Evolutionary conservation across 2,888 invertebrate species (phyloP), one percentile per base, ranked within the genome.

Genomic region (Phanerotoma sp.): DNA sequence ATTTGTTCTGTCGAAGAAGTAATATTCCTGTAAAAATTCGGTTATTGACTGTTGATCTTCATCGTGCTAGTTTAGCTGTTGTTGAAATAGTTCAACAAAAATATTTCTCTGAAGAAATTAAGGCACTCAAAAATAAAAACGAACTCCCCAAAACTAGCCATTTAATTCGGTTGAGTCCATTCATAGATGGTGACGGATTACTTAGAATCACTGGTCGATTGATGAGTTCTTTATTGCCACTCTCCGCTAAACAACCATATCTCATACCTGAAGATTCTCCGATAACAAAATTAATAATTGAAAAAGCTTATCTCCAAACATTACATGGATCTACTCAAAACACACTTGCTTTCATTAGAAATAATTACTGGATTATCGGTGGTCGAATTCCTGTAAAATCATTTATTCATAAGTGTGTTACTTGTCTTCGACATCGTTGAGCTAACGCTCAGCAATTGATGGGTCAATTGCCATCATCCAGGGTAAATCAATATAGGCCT

Each of bases 381-480:
- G 56, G 50, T 2, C 37, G 52, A 16, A 40, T 21, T 3, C 41
- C 57, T 15, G 48, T 64, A 1, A 54, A 52, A 25, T 44, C 51
- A 3, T 41, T 35, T 9, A 53, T 62, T 9, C 20, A 42, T 4
- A 25, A 44, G 4, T 65, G 66, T 37, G 30, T 60, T 1, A 32
- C 6, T 2, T 66, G 60, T 41, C 53, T 56, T 11, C 42, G 58
- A 40, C 32, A 51, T 18, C 50, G 57, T 2, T 51, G 42, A 15
- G 28, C 2, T 3, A 22, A 45, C 22, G 48, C 51, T 0, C 42
- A 46, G 21, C 59, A 59, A 13, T 21, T 62, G 5, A 66, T 63
- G 63, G 62, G 60, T 3, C 54, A 62, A 18, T 42, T 63, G 5
- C 62, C 62, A 5, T 2, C 13, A 2, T 10, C n/a, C 42, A 47